Conservation (phyloP, 2,113 vertebrate species). For the Oxyura jamaicensis region DNA sequence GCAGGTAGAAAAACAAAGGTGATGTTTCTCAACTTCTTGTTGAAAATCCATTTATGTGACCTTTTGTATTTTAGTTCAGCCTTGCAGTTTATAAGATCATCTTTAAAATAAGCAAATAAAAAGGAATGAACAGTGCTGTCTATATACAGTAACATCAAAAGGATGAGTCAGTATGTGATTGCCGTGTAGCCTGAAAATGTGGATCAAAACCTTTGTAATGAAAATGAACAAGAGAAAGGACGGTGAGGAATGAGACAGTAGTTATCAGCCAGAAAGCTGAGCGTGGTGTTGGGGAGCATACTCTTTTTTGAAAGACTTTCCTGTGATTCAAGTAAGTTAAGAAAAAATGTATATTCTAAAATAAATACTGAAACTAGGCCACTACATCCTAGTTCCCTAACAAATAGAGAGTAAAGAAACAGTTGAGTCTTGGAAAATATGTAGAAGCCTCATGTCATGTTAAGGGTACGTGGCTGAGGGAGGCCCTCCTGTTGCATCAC, state of each 20-base stretch:
- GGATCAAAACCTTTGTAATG: neutral
- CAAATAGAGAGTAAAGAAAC: neutral
- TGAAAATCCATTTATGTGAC: neutral
- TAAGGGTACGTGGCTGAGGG: too few relatives aligned
- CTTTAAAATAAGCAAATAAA: neutral
- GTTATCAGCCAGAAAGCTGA: neutral
- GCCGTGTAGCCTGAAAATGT: neutral
- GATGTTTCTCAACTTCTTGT: neutral
- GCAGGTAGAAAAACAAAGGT: neutral
- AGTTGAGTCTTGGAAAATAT: neutral
- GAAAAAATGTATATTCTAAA: neutral
- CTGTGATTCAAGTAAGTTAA: neutral
- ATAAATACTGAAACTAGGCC: neutral
- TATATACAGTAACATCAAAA: neutral
- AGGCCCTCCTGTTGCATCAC: too few relatives aligned
- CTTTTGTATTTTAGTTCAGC: neutral
- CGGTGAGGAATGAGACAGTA: neutral
- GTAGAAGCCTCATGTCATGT: neutral
- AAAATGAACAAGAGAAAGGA: neutral
- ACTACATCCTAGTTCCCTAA: neutral
- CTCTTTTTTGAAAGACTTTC: neutral
- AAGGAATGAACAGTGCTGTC: neutral
- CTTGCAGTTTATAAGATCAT: neutral
- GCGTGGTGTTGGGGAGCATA: neutral
- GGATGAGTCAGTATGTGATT: neutral